These are phyloP conservation scores for Ameiurus melas DNA, from an alignment of 2,113 vertebrate genomes.

Conservation along the genomic window DNA sequence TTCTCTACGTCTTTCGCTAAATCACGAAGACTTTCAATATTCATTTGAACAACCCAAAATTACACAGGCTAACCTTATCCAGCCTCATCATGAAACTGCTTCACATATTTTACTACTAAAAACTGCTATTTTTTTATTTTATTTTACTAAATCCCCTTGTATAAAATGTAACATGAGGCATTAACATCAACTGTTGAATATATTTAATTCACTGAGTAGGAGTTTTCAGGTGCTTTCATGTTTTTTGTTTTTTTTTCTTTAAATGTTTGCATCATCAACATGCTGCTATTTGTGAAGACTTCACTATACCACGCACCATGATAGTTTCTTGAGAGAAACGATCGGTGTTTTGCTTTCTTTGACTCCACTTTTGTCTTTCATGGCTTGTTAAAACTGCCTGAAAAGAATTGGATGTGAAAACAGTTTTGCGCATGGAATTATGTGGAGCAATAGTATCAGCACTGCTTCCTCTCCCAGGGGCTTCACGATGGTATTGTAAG, in stretches of 20 bases:
- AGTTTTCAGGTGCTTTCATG: not conserved
- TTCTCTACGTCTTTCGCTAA: not conserved
- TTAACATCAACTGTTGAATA: not conserved
- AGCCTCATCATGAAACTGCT: not conserved
- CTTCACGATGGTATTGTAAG: not conserved
- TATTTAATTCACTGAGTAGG: not conserved
- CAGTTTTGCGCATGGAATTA: not conserved
- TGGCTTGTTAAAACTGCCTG: not conserved
- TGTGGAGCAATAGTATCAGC: not conserved
- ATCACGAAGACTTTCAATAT: not conserved
- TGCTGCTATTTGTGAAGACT: not conserved
- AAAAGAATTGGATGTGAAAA: not conserved
- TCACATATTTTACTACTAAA: not conserved
- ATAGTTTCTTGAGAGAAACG: not conserved
- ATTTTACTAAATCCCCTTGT: not conserved
- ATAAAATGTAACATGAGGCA: not conserved
- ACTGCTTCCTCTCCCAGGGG: not conserved
- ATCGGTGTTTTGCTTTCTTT: not conserved
- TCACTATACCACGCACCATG: not conserved
- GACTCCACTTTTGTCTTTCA: not conserved
- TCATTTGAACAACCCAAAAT: not conserved
- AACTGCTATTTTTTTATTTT: too few species aligned
- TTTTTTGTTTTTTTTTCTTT: not conserved
- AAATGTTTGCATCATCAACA: not conserved
- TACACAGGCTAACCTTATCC: not conserved